These are phyloP conservation scores for Myanophis thanlyinensis DNA, from an alignment of 2,113 vertebrate species.

Conservation along the genomic window DNA sequence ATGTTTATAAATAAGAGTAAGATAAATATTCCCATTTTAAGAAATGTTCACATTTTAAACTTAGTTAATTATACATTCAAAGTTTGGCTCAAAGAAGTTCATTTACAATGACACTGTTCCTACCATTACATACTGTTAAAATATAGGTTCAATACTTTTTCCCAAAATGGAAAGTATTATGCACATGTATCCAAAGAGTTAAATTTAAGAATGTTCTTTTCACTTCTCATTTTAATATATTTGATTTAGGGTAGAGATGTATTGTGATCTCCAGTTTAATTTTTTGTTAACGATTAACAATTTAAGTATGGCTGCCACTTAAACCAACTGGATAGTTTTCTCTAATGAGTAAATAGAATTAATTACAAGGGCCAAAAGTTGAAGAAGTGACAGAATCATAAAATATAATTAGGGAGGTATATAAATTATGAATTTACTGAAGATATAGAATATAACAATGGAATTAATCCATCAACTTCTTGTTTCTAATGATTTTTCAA, in stretches of 20 bases:
- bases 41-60: background rate
- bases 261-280: background rate
- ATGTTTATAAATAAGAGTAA: background rate
- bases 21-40: background rate
- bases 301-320: background rate
- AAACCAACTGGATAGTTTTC: conserved; percentile 14
- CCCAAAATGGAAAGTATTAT: background rate
- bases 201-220: background rate
- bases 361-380: background rate
- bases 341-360: conserved; percentile 11
- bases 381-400: background rate
- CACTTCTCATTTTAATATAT: background rate
- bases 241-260: background rate
- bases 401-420: conserved; percentile 7
- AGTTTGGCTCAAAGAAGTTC: background rate
- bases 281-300: background rate
- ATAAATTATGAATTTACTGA: background rate
- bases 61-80: background rate
- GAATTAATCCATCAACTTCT: background rate
- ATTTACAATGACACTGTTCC: background rate
- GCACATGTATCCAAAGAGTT: background rate
- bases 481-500: background rate
- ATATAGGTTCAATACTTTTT: background rate
- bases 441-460: background rate
- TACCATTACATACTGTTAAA: background rate